phyloP scores from a whole-genome alignment of 2,797 vertebrate genomes.

The Crypturellus tataupa region DNA sequence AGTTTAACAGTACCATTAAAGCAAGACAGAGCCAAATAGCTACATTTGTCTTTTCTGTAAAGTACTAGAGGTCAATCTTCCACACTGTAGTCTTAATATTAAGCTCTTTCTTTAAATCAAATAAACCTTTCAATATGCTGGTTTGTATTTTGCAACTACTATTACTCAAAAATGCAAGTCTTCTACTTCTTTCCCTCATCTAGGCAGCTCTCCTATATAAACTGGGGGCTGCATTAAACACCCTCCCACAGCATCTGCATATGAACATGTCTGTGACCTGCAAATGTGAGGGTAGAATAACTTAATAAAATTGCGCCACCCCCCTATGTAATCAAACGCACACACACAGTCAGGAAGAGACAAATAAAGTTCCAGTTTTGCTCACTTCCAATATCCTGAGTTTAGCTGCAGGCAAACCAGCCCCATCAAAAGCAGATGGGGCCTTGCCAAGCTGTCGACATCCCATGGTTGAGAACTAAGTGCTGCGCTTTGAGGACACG shows the following conservation, averaged over 20 bases:
- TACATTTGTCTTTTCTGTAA: neutral
- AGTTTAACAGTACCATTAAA: constrained; percentile 16
- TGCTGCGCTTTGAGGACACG: neutral
- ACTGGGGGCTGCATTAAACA: neutral
- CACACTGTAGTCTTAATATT: neutral
- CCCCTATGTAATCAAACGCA: neutral
- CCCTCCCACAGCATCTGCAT: neutral
- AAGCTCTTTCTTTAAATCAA: neutral
- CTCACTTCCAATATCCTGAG: neutral
- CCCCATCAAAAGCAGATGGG: neutral
- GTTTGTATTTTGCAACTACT: neutral
- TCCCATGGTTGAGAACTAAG: neutral
- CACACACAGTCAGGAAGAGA: neutral
- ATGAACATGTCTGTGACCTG: neutral
- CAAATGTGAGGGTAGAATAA: neutral
- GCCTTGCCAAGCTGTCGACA: neutral
- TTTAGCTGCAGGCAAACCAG: neutral
- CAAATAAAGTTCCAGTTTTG: neutral
- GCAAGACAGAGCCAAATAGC: neutral
- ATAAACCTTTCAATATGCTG: neutral
- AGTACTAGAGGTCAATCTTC: neutral
- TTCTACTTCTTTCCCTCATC: neutral
- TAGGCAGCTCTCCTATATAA: neutral
- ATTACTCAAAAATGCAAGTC: neutral
- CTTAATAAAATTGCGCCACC: neutral